Base-by-base conservation (phyloP, 2,888 invertebrate genomes). In the Cremastinae sp. region DNA sequence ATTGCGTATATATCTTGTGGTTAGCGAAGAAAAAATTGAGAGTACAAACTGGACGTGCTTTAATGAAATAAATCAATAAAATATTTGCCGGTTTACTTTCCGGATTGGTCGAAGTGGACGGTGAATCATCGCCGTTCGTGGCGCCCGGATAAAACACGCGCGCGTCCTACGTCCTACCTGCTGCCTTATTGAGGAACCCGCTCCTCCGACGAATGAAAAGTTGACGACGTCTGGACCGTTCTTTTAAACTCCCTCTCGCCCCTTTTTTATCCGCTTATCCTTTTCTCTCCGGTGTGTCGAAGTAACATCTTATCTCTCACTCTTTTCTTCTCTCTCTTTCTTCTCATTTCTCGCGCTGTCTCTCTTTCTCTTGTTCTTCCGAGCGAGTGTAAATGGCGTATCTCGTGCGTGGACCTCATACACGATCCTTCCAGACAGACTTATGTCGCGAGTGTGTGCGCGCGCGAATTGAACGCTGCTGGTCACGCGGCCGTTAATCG, bases 111-210 rank as follows among this genome's bases (percentile, higher is more conserved):
- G 16, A 41, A n/a, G 43, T 16, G 54, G 70, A 53, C 79, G 83
- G 85, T 87, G 87, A 87, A 85, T 87, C 87, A 87, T 84, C 81
- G 82, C 79, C 51, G 61, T 47, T 75, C 71, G 65, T 74, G 62
- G 74, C 65, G 65, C 58, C 61, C 59, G 71, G 65, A 22, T 75
- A 70, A 70, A 20, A 28, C 65, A 79, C 84, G 76, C 47, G 72
- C 28, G 28, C 28, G 28, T 28, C 28, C 53, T 47, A 47, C 69
- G 59, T 83, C 87, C 86, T 86, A 86, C 87, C 86, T 86, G 86
- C 84, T 85, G 83, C 87, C 87, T 85, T 88, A 87, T 88, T 84
- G 85, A 88, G 87, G 85, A 86, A 87, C 86, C 79, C 84, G 86
- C 86, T 86, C 78, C 53, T 68, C 66, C 69, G 20, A 45, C 18